A percentile compares a stretch with the other conserved stretches of the same genome.
Conservation (phyloP, 2,888 invertebrate species). For the Limnephilus marmoratus region DNA sequence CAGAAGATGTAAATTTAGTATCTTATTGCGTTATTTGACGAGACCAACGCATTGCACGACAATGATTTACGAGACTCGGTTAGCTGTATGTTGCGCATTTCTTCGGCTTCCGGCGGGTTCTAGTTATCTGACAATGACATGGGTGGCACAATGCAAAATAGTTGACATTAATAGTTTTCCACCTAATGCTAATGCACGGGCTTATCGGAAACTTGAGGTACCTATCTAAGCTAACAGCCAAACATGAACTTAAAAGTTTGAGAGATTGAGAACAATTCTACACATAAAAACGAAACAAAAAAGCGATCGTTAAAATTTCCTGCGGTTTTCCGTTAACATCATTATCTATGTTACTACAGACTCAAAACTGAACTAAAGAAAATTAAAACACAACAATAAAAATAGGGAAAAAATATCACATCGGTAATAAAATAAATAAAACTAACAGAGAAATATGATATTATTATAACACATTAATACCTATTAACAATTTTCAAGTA, state of each 20-base stretch:
- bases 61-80: neutral
- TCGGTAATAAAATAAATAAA: neutral
- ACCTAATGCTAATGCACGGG: neutral
- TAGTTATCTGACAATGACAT: neutral
- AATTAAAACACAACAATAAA: neutral
- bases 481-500: no score
- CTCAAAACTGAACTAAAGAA: neutral
- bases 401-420: neutral
- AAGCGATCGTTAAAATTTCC: no score
- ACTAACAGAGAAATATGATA: neutral
- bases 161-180: neutral
- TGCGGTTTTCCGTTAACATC: neutral
- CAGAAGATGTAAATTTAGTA: neutral
- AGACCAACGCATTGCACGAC: neutral
- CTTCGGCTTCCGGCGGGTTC: conserved; percentile 4
- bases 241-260: neutral
- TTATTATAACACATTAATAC: no score
- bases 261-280: neutral
- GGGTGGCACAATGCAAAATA: neutral
- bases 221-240: neutral
- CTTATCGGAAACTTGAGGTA: neutral
- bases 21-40: neutral
- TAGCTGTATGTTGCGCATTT: conserved; percentile 17
- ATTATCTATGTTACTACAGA: neutral
- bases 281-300: neutral